A percentile compares a stretch with the other conserved stretches of the same genome.
These are phyloP conservation scores for Apis laboriosa DNA, from an alignment of 1,140 invertebrate genomes.

Conservation along the genomic window DNA sequence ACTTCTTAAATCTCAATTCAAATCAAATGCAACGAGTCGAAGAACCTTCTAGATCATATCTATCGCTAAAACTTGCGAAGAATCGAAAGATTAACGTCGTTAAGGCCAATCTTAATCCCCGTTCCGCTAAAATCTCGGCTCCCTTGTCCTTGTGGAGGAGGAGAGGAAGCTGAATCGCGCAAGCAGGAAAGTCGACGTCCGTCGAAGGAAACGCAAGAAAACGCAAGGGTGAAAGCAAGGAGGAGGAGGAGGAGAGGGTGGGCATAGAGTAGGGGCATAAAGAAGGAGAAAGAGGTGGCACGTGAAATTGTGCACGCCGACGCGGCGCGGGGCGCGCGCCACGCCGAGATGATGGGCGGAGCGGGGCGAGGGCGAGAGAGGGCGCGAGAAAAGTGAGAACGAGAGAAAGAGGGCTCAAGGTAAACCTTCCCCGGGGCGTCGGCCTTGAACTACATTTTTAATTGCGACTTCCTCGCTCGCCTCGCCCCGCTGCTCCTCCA, in stretches of 20 bases:
- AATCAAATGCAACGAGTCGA: too few relatives aligned
- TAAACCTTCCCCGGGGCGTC: constrained; percentile 69
- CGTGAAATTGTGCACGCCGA: constrained; percentile 18
- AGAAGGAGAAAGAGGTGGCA: constrained; percentile 1
- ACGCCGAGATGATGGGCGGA: constrained; percentile 12
- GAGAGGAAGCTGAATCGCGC: not conserved
- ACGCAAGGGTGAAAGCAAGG: not conserved
- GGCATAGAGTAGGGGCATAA: not conserved
- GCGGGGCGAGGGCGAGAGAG: constrained; percentile 8
- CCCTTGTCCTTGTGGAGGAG: not conserved
- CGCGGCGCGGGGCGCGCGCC: constrained; percentile 21
- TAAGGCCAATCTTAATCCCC: not conserved
- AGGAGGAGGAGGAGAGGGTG: not conserved
- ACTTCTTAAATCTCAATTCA: too few relatives aligned
- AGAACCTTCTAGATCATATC: too few relatives aligned
- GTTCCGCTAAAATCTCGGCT: not conserved
- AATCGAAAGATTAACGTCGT: not conserved
- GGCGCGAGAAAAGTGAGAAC: constrained; percentile 44
- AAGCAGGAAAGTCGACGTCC: constrained; percentile 29
- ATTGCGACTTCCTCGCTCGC: constrained; percentile 73
- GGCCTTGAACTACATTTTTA: constrained; percentile 81
- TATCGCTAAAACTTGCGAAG: too few relatives aligned
- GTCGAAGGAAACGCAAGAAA: constrained; percentile 49
- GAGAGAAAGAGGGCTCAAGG: constrained; percentile 60
- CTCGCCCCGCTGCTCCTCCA: constrained; percentile 56